Percentiles rank a stretch among this genome's conserved stretches.
Evolutionary conservation across 2,888 invertebrate species (phyloP).

Genomic region (Parnassius orleans): DNA sequence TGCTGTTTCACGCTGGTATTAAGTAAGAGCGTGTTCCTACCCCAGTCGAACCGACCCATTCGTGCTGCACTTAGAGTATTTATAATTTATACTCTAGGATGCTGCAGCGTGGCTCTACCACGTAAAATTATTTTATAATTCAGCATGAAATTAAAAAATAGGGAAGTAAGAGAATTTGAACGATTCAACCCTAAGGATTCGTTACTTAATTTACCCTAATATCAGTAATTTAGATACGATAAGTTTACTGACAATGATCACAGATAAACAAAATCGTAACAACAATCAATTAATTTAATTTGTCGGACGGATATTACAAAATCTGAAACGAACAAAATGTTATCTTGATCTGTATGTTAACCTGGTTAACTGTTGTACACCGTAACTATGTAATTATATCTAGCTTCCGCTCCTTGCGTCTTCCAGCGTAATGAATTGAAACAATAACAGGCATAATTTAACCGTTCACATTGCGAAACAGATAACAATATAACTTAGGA

Average conservation of each 20-base stretch:
- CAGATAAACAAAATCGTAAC: constrained; percentile 11
- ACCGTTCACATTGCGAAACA: constrained; percentile 21
- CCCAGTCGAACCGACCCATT: too few species aligned
- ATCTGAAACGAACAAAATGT: constrained; percentile 18
- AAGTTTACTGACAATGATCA: neutral
- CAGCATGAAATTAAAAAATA: too few species aligned
- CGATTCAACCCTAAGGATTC: too few species aligned
- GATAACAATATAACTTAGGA: too few species aligned
- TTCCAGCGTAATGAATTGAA: constrained; percentile 23
- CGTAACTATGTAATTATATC: constrained; percentile 21
- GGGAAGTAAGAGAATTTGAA: too few species aligned
- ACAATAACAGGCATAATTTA: constrained; percentile 21
- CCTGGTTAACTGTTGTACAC: constrained; percentile 19
- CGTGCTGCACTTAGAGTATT: too few species aligned
- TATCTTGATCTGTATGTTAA: constrained; percentile 22
- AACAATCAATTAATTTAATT: constrained; percentile 20
- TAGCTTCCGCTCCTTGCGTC: constrained; percentile 23
- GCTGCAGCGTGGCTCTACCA: too few species aligned
- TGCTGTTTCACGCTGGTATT: too few species aligned
- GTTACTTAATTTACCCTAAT: neutral
- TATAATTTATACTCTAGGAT: too few species aligned
- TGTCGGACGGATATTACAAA: constrained; percentile 21
- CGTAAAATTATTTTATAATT: too few species aligned
- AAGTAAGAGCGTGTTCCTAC: too few species aligned
- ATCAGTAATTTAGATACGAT: neutral